phyloP scores from a whole-genome alignment of 2,797 vertebrate species.

The Neomorphus geoffroyi region DNA sequence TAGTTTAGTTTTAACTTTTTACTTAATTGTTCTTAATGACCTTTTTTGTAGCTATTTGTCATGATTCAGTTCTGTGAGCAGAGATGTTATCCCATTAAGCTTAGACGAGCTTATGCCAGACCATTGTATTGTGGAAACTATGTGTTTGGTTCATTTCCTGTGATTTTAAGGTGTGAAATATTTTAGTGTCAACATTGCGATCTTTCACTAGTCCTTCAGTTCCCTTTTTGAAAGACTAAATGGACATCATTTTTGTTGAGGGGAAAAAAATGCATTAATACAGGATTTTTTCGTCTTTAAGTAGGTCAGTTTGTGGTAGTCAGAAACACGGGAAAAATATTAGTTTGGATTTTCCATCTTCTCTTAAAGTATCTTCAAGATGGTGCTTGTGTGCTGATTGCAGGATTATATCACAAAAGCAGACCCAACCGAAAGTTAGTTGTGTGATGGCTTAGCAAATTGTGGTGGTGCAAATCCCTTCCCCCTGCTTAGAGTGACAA shows the following conservation, averaged over 20 bases:
- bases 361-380: slow-evolving; percentile 31
- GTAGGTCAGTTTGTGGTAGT: slow-evolving; percentile 36
- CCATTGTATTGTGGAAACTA: background rate
- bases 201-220: background rate
- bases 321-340: slow-evolving; percentile 36
- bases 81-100: background rate
- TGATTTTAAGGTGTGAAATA: background rate
- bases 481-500: background rate
- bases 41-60: background rate
- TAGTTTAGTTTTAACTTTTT: background rate
- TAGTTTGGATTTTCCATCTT: slow-evolving; percentile 50
- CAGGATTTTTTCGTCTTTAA: background rate
- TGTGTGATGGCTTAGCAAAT: background rate
- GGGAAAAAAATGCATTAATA: background rate
- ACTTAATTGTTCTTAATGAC: background rate
- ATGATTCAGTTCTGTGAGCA: background rate
- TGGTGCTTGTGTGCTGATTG: slow-evolving; percentile 40
- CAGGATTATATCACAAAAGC: slow-evolving; percentile 58
- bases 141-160: background rate
- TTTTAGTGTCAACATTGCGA: background rate
- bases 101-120: background rate
- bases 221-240: background rate
- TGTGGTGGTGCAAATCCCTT: background rate
- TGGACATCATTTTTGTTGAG: background rate
- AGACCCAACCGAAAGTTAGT: background rate